These are phyloP conservation scores for Crenichthys baileyi DNA, from an alignment of 2,797 vertebrate genomes.

Conservation along the genomic window DNA sequence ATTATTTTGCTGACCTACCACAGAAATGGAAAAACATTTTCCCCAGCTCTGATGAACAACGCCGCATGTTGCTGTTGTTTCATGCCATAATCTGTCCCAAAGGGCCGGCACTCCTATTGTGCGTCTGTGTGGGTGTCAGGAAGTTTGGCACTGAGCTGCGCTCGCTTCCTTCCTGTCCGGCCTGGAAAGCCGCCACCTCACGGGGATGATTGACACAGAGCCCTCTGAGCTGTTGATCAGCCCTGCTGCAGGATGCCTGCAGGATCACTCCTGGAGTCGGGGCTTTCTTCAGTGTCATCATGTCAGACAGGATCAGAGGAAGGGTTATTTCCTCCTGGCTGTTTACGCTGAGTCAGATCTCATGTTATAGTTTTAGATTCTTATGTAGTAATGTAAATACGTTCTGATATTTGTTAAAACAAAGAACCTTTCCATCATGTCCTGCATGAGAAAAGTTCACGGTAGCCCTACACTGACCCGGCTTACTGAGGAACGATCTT, in stretches of 20 bases:
- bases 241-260: conserved; percentile 69
- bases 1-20: conserved; percentile 48
- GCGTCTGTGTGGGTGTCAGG: conserved; percentile 73
- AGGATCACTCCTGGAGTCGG: conserved; percentile 37
- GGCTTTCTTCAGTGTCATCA: conserved; percentile 40
- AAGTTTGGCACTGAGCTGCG: conserved; percentile 70
- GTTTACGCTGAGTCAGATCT: not conserved
- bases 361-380: not conserved
- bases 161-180: conserved; percentile 74
- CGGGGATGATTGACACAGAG: conserved; percentile 63
- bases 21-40: conserved; percentile 52
- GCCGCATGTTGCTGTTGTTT: conserved; percentile 42
- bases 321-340: conserved; percentile 26
- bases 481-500: conserved; percentile 26
- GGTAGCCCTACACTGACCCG: not conserved
- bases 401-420: conserved; percentile 18
- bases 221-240: conserved; percentile 40
- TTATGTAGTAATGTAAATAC: conserved; percentile 20
- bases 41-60: conserved; percentile 49
- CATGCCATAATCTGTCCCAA: conserved; percentile 34
- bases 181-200: conserved; percentile 50
- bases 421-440: not conserved
- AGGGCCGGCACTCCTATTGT: conserved; percentile 66
- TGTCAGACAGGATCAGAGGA: conserved; percentile 35
- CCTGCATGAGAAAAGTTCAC: conserved; percentile 11